A percentile compares a stretch with the other conserved stretches of the same genome.
phyloP scores from a whole-genome alignment of 2,888 invertebrate genomes.

The Drosophila histrio region DNA sequence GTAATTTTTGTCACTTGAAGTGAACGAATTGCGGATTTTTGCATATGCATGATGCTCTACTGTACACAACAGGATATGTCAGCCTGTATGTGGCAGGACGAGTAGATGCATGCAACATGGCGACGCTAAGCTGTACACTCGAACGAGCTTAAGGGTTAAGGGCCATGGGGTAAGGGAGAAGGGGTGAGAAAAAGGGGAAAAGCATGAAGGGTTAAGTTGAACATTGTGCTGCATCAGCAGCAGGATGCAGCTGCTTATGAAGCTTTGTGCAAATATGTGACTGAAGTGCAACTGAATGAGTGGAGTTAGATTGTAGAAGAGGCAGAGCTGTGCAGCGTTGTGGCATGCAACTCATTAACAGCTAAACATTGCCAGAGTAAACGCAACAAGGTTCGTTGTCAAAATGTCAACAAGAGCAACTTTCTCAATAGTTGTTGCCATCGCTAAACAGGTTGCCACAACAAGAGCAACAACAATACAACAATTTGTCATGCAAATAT shows the following conservation, averaged over 20 bases:
- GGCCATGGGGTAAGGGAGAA: neutral
- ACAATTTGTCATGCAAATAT: constrained; percentile 70
- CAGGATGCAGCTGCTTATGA: constrained; percentile 45
- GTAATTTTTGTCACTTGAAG: constrained; percentile 54
- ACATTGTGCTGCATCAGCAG: constrained; percentile 67
- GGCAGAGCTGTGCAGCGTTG: neutral
- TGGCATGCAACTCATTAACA: constrained; percentile 52
- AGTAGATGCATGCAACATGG: constrained; percentile 44
- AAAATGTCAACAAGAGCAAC: constrained; percentile 44
- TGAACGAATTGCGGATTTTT: constrained; percentile 31
- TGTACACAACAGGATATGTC: constrained; percentile 22
- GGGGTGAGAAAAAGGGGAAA: neutral
- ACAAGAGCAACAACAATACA: neutral
- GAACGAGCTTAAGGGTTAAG: constrained; percentile 49
- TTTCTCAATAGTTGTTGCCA: constrained; percentile 47
- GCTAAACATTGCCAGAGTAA: constrained; percentile 34
- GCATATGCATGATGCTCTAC: constrained; percentile 63
- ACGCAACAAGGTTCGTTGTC: constrained; percentile 26
- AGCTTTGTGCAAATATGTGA: constrained; percentile 62
- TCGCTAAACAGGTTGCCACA: constrained; percentile 36
- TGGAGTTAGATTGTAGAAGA: constrained; percentile 9
- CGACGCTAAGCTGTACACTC: constrained; percentile 65
- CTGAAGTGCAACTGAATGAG: constrained; percentile 21
- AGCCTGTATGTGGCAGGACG: constrained; percentile 5
- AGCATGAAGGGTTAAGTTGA: constrained; percentile 8